Base-by-base conservation (phyloP, 2,888 invertebrate species). In the Ligdia adustata region DNA sequence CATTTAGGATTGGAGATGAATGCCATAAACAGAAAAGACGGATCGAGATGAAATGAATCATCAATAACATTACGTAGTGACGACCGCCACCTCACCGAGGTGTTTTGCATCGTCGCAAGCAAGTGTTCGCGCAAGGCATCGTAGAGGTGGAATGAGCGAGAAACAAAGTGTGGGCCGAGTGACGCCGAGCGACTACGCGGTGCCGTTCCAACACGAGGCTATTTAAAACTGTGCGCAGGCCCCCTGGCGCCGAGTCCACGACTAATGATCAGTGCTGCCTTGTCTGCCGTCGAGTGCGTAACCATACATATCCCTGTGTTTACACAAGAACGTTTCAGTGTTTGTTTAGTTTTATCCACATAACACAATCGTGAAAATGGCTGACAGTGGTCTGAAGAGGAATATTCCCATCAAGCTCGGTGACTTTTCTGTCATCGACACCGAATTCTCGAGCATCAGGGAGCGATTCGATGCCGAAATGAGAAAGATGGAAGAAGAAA, bases 401-500 rank as follows among this genome's bases (percentile, higher is more conserved):
- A 95, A 96, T 92, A 97, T 97, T 91, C 98, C 98, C 74, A 97
- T 98, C 91, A 96, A 96, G 91, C 92, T 97, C 86, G 96, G 97
- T 69, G 97, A 98, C 88, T 97, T 97, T 92, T 97, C 96, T 91
- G 96, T 98, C 81, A 96, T 98, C 91, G 98, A 98, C 90, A 96
- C 96, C 64, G 98, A 98, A 91, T 98, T 98, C 92, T 96, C 96
- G 78, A 97, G 96, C 90, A 98, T 99, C 82, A 93, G 98, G 75
- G 98, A 98, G 84, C 92, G 97, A 66, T 98, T 98, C 87, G 98
- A 98, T 87, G 95, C 95, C 59, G 98, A 99, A 92, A 98, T 99
- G 98, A 93, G 95, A 74, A 97, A 98, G 91, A 98, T 99, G 97
- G 98, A 99, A 91, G 98, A 98, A 75, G 98, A 98, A 91, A 98